Evolutionary conservation across 2,888 invertebrate species (phyloP), one percentile per base, ranked within the genome.

Genomic region (Drosophila austrosaltans): DNA sequence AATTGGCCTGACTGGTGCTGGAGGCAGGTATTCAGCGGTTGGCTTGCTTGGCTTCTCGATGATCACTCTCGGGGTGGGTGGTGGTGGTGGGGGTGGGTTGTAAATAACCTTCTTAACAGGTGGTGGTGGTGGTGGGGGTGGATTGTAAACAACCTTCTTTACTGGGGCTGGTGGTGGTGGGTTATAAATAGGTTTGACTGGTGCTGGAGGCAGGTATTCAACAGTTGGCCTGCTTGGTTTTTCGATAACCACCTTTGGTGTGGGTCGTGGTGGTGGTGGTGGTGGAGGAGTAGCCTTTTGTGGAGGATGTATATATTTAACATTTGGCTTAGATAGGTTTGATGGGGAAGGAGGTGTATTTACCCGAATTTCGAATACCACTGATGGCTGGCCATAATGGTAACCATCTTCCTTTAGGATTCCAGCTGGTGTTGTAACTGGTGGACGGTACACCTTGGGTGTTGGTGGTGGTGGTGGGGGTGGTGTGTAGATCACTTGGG

Each of bases 361-460:
- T 66, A 63, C 75, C 3, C 16, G 28, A 1, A 76, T 25, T 3
- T 79, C 76, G 58, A 79, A 79, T 48, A 58, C 68, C 44, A 79
- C 22, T 1, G 62, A 6, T 8, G 82, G 79, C 60, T 68, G 56
- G 20, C 66, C 60, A 22, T 87, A 87, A 12, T 81, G 77, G 39
- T 87, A 87, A 3, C 86, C 86, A 66, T 86, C 82, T 3, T 80
- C 76, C 63, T 82, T 74, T 72, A 87, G 63, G 48, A 54, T 59
- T 32, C 81, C 88, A 44, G 81, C 75, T n/a, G 73, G 68, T 6
- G 53, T 22, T 25, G 62, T 53, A 10, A 40, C 54, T 32, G 36
- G 65, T 66, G 1, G 71, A 72, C n/a, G 61, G 61, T 12, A 53
- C 36, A 2, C 36, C 22, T 44, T 44, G 16, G 40, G 28, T n/a